Evolutionary conservation across 2,888 invertebrate genomes (phyloP).

Genomic region (Epirrhoe tristata): DNA sequence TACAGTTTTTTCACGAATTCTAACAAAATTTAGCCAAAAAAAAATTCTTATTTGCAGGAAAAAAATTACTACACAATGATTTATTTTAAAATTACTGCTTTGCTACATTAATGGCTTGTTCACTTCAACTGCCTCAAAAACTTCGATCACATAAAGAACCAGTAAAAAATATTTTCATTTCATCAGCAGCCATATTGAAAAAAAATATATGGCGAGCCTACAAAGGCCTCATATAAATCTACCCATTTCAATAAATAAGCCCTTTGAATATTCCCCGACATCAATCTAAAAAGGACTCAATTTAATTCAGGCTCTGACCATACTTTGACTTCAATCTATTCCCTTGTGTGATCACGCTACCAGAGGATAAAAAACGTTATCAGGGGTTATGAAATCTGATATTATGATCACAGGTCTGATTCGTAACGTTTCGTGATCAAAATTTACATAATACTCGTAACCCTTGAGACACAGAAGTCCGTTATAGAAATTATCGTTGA

Average conservation of each 20-base stretch:
- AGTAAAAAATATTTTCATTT: not conserved
- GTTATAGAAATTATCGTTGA: too few species aligned
- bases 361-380: too few species aligned
- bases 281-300: constrained; percentile 1
- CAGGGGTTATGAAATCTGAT: too few species aligned
- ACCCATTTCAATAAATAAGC: not conserved
- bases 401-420: not conserved
- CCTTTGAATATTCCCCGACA: not conserved
- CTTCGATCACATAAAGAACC: not conserved
- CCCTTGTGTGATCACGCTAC: too few species aligned
- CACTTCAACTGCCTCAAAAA: too few species aligned
- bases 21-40: too few species aligned
- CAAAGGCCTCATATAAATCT: not conserved
- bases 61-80: too few species aligned
- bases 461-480: not conserved
- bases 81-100: too few species aligned
- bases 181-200: not conserved
- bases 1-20: too few species aligned
- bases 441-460: not conserved
- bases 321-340: not conserved
- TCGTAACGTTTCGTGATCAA: not conserved
- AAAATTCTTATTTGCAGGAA: too few species aligned
- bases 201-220: not conserved
- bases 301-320: not conserved
- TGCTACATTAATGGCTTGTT: too few species aligned